These are phyloP conservation scores for Acleris holmiana DNA, from an alignment of 2,888 invertebrate species.

Conservation along the genomic window DNA sequence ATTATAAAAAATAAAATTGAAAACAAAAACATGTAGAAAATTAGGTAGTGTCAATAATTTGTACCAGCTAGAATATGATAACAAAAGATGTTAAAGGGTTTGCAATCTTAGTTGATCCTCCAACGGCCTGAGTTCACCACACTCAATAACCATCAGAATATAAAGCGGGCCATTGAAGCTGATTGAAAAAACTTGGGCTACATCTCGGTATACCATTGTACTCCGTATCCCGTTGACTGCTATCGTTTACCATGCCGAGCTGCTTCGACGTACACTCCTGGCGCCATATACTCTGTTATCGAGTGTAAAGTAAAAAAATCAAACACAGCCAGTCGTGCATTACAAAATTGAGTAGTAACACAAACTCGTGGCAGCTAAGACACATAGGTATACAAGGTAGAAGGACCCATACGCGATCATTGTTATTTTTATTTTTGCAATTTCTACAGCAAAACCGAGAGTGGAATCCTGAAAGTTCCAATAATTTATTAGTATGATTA, in stretches of 20 bases:
- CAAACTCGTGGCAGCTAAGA: not conserved
- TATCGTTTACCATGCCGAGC: not conserved
- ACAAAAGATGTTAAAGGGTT: constrained; percentile 17
- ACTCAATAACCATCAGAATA: constrained; percentile 71
- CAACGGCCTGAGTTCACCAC: constrained; percentile 48
- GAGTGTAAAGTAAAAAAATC: not conserved
- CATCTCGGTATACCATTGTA: constrained; percentile 30
- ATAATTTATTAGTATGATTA: constrained; percentile 30
- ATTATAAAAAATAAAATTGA: no score
- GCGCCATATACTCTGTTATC: not conserved
- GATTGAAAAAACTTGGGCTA: constrained; percentile 64
- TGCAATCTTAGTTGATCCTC: constrained; percentile 30
- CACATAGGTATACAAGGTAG: constrained; percentile 13
- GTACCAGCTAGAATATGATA: constrained; percentile 7
- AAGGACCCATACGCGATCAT: constrained; percentile 31
- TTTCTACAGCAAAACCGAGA: constrained; percentile 27
- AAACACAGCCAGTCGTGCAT: constrained; percentile 6
- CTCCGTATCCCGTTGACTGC: constrained; percentile 8
- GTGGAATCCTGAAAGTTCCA: constrained; percentile 27
- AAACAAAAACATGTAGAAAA: no score
- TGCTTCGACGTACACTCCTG: constrained; percentile 11
- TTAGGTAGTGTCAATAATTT: no score
- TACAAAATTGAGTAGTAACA: not conserved
- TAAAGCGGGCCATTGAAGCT: constrained; percentile 65
- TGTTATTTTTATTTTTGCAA: constrained; percentile 38